These are phyloP conservation scores for Melipona bicolor DNA, from an alignment of 2,888 invertebrate species.

Conservation along the genomic window DNA sequence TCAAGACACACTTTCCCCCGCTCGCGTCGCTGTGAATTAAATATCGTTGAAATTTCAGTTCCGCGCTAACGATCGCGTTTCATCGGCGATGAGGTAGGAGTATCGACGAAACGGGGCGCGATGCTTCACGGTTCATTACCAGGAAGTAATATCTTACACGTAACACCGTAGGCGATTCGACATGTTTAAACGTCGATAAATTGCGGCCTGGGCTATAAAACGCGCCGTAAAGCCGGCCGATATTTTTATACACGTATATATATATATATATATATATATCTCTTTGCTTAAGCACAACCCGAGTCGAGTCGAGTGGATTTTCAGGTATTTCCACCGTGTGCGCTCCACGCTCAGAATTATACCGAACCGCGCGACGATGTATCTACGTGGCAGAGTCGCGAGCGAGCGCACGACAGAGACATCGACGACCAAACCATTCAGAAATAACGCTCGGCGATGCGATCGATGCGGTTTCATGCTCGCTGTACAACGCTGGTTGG, in stretches of 20 bases:
- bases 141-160: background rate
- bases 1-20: too few relatives aligned
- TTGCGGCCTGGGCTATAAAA: constrained; percentile 1
- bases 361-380: background rate
- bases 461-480: constrained; percentile 43
- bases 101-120: background rate
- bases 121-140: background rate
- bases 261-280: too few relatives aligned
- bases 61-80: background rate
- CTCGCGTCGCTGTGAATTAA: background rate
- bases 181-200: constrained; percentile 14
- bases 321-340: background rate
- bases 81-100: background rate
- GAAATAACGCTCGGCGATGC: constrained; percentile 33
- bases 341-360: background rate
- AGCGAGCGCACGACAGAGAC: constrained; percentile 6
- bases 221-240: background rate
- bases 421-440: constrained; percentile 16
- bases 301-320: background rate
- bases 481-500: constrained; percentile 10
- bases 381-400: background rate
- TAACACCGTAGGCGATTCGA: background rate
- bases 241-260: background rate
- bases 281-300: background rate
- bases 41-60: background rate